These are phyloP conservation scores for Mimumesa dahlbomi DNA, from an alignment of 2,888 invertebrate species.

Conservation along the genomic window DNA sequence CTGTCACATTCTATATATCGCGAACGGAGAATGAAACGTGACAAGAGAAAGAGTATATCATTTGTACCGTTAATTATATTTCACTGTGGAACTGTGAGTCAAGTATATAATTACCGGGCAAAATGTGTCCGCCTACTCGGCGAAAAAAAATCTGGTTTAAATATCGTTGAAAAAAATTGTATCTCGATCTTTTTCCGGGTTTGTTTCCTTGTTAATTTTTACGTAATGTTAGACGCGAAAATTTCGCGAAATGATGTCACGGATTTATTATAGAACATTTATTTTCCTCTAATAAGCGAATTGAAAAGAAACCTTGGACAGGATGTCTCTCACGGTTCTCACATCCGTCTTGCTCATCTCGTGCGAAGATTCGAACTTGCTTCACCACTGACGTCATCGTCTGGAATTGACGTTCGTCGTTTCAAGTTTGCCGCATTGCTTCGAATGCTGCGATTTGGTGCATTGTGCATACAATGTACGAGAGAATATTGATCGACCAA, in stretches of 20 bases:
- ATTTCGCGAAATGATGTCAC: not conserved
- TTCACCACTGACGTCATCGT: conserved; percentile 62
- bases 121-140: no score
- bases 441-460: not conserved
- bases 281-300: conserved; percentile 39
- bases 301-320: conserved; percentile 20
- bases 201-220: no score
- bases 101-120: no score
- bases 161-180: no score
- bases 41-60: no score
- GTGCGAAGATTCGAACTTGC: conserved; percentile 50
- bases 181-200: no score
- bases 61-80: no score
- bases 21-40: no score
- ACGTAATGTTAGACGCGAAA: not conserved
- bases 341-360: conserved; percentile 33
- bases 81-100: no score
- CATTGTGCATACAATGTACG: not conserved
- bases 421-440: not conserved
- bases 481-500: no score
- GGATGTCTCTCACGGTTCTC: conserved; percentile 52
- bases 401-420: conserved; percentile 23
- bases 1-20: no score
- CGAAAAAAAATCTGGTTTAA: no score
- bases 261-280: not conserved